Evolutionary conservation across 2,888 invertebrate species (phyloP), one percentile per base, ranked within the genome.

Genomic region (Synergus itoensis): DNA sequence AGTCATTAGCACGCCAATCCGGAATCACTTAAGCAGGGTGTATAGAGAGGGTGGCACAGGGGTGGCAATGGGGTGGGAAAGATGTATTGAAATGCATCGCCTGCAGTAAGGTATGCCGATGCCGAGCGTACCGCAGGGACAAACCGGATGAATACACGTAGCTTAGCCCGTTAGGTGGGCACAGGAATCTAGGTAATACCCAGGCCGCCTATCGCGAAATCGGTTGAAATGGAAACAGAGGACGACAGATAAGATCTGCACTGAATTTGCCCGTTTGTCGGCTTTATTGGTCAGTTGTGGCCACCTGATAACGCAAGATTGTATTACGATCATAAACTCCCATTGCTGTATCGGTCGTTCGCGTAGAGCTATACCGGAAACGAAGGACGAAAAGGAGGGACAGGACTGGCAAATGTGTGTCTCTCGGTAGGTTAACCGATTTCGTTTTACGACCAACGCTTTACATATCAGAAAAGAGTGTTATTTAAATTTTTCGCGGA

Each of bases 281-380:
- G 82, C 81, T 88, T 87, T 86, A 88, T 86, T 85, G 87, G 82
- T 77, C 78, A 80, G 82, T 84, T 85, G 86, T 76, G 81, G 83
- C 69, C 80, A 81, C 69, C 82, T 84, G 87, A 88, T 88, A 88
- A 87, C 86, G 83, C 83, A 85, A 86, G 83, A 87, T 87, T 86
- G 85, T 81, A 84, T 84, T 82, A 81, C 84, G 77, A 83, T 80
- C 85, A 84, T 88, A 87, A 87, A 88, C 81, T 85, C 82, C 78
- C 80, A 79, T 83, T 79, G 77, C 78, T 76, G 80, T 80, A 78
- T 81, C 79, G 76, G 62, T 36, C 57, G 77, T 76, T 76, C 65
- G 69, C 77, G 75, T 82, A 79, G 79, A 82, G 76, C 77, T 81
- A 73, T 60, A 69, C 60, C 78, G 77, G 78, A 80, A 81, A 77